Percentiles rank a stretch among this genome's conserved stretches.
Evolutionary conservation across 2,113 vertebrate species (phyloP).

Genomic region (Melanostigma gelatinosum): DNA sequence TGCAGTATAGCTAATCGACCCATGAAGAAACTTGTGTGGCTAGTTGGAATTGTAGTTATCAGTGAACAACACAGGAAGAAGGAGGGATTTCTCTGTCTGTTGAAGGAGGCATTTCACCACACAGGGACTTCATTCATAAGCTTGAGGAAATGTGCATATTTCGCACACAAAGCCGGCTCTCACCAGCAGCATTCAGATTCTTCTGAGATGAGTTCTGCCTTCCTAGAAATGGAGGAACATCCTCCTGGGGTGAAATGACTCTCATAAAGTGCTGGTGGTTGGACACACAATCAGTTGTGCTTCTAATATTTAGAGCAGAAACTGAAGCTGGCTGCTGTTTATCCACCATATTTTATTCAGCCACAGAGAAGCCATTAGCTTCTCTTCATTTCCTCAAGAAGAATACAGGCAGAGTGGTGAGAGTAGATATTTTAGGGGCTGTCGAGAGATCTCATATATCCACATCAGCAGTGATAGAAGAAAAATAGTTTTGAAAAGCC

Average conservation of each 20-base stretch:
- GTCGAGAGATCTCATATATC: slow-evolving; percentile 21
- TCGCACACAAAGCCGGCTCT: slow-evolving; percentile 66
- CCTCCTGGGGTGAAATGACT: slow-evolving; percentile 34
- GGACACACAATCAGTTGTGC: slow-evolving; percentile 46
- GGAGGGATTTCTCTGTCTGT: slow-evolving; percentile 36
- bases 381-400: slow-evolving; percentile 40
- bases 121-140: slow-evolving; percentile 72
- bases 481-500: slow-evolving; percentile 33
- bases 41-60: slow-evolving; percentile 44
- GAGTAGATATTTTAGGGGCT: slow-evolving; percentile 24
- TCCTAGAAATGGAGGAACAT: slow-evolving; percentile 41
- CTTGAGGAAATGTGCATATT: slow-evolving; percentile 67
- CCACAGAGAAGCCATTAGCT: slow-evolving; percentile 38
- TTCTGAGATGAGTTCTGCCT: slow-evolving; percentile 35
- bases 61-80: slow-evolving; percentile 44
- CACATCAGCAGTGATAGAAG: slow-evolving; percentile 9
- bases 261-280: slow-evolving; percentile 50
- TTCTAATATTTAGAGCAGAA: slow-evolving; percentile 44
- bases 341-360: slow-evolving; percentile 32
- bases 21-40: slow-evolving; percentile 18
- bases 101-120: slow-evolving; percentile 38
- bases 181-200: slow-evolving; percentile 39
- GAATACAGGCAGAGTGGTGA: slow-evolving; percentile 23
- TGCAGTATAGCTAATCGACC: slow-evolving; percentile 9
- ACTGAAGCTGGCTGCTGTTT: slow-evolving; percentile 56